A percentile compares a stretch with the other conserved stretches of the same genome.
Conservation (phyloP, 2,113 vertebrate species). For the Eurystomus gularis region DNA sequence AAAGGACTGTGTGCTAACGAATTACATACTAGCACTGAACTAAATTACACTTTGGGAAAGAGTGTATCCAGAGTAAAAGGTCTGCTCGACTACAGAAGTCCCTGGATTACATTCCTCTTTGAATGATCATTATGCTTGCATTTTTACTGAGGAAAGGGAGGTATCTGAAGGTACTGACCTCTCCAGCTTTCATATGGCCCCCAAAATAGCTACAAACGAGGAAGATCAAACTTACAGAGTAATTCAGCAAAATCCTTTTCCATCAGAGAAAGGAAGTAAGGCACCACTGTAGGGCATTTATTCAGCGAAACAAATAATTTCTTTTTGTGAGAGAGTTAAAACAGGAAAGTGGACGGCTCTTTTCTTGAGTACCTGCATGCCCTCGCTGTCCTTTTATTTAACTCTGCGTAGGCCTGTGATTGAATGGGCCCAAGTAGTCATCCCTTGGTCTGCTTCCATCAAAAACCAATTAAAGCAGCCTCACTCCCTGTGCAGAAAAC, state of each 20-base stretch:
- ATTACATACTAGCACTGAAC: background rate
- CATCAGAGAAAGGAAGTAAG: background rate
- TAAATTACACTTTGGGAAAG: background rate
- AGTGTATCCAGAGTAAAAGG: background rate
- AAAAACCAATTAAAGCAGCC: background rate
- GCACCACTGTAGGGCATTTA: background rate
- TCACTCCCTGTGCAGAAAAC: background rate
- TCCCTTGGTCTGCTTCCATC: background rate
- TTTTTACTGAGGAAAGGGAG: background rate
- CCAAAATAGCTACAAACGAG: background rate
- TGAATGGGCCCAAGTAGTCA: background rate
- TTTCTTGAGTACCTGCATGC: background rate
- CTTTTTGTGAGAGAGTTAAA: background rate
- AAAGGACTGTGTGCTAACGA: background rate
- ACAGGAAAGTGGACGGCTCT: background rate
- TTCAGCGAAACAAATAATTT: background rate
- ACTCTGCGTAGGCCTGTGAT: background rate
- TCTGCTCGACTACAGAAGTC: background rate
- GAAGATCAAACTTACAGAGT: background rate
- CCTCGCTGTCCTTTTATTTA: rapidly evolving
- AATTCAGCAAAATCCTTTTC: background rate
- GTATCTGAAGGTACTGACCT: background rate
- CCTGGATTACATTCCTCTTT: background rate
- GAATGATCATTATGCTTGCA: background rate
- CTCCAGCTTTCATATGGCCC: background rate